Percentiles rank a stretch among this genome's conserved stretches.
Evolutionary conservation across 2,113 vertebrate genomes (phyloP).

Genomic region (Porphyrio hochstetteri): DNA sequence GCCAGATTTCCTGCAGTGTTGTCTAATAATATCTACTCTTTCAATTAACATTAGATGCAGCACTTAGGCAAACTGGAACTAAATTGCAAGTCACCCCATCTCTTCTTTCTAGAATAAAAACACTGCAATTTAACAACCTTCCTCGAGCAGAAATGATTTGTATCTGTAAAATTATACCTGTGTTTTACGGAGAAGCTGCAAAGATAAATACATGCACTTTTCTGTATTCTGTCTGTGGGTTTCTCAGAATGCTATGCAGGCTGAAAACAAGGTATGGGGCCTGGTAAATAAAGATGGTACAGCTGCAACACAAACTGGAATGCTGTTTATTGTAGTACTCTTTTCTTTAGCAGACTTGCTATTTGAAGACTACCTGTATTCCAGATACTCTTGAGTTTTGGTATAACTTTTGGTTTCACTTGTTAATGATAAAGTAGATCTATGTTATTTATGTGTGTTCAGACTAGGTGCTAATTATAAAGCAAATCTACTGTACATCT

Average conservation of each 20-base stretch:
- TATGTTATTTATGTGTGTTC: not conserved
- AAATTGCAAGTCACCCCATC: not conserved
- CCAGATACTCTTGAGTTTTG: not conserved
- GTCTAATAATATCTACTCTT: not conserved
- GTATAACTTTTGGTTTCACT: not conserved
- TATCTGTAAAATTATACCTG: not conserved
- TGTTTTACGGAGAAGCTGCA: not conserved
- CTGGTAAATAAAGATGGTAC: not conserved
- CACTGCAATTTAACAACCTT: not conserved
- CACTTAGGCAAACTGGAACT: not conserved
- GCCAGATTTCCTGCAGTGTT: not conserved
- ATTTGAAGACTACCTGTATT: not conserved
- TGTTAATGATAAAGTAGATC: not conserved
- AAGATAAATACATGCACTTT: not conserved
- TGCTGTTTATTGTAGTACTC: not conserved
- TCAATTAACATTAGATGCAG: not conserved
- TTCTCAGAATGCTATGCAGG: not conserved
- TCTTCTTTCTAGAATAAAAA: not conserved
- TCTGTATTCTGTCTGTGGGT: not conserved
- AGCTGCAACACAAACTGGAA: not conserved
- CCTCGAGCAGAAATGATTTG: not conserved
- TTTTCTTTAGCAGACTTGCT: not conserved
- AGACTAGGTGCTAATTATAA: not conserved
- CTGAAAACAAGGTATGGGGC: not conserved
- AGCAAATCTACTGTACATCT: not conserved